These are phyloP conservation scores for Heterodera filipjevi DNA, from an alignment of 2,888 invertebrate species.

Conservation along the genomic window DNA sequence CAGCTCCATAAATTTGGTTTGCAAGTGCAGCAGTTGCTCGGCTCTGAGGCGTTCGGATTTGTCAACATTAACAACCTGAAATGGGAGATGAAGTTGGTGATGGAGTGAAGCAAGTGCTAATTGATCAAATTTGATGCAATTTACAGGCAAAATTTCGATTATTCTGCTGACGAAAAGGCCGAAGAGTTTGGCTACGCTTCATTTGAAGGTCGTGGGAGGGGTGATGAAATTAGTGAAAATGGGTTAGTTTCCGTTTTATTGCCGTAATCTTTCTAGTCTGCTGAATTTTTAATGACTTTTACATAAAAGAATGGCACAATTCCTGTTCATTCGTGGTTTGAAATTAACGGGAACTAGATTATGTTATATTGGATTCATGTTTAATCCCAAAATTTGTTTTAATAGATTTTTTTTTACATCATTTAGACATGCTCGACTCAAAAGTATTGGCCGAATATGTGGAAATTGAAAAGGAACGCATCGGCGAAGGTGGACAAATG, in stretches of 20 bases:
- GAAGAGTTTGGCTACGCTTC: neutral
- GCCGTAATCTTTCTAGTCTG: too few relatives aligned
- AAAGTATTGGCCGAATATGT: neutral
- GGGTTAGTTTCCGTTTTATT: too few relatives aligned
- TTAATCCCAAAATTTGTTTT: too few relatives aligned
- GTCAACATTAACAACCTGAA: neutral
- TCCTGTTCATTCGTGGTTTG: too few relatives aligned
- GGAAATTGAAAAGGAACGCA: neutral
- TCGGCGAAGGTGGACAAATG: neutral
- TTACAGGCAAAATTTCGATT: neutral
- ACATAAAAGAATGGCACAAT: too few relatives aligned
- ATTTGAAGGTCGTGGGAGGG: neutral
- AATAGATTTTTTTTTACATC: too few relatives aligned
- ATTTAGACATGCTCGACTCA: neutral
- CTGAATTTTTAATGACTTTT: too few relatives aligned
- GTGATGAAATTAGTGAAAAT: neutral
- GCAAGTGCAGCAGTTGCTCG: slow-evolving; percentile 3
- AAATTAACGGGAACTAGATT: too few relatives aligned
- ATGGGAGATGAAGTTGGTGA: neutral
- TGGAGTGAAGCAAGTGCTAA: neutral
- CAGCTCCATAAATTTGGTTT: neutral
- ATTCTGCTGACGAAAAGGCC: neutral
- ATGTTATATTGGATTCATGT: too few relatives aligned
- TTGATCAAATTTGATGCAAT: too few relatives aligned
- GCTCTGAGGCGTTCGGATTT: neutral